A percentile compares a stretch with the other conserved stretches of the same genome.
Conservation (phyloP, 2,113 vertebrate genomes). For the Setophaga kirtlandii region DNA sequence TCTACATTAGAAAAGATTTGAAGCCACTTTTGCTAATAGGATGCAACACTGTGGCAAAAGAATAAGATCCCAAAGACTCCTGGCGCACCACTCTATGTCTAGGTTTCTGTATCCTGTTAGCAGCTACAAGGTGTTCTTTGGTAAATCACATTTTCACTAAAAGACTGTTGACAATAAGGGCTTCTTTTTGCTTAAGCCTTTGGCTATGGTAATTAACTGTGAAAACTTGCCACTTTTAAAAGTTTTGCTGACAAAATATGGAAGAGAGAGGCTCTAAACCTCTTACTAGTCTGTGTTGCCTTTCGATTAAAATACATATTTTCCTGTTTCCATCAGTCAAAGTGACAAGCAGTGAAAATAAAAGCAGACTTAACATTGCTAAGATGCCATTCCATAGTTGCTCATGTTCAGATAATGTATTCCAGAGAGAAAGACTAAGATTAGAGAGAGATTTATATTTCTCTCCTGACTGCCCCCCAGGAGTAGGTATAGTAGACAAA, state of each 20-base stretch:
- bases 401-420: neutral
- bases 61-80: neutral
- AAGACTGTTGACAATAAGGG: neutral
- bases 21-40: neutral
- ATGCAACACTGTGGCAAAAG: neutral
- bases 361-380: neutral
- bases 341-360: neutral
- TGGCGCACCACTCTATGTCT: neutral
- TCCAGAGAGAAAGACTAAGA: neutral
- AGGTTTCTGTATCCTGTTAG: neutral
- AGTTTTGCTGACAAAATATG: neutral
- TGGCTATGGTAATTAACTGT: neutral
- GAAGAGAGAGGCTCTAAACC: neutral
- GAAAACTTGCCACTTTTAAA: neutral
- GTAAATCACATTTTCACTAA: neutral
- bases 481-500: neutral
- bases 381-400: neutral
- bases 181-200: neutral
- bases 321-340: neutral
- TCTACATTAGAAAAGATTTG: neutral
- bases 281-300: neutral
- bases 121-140: neutral
- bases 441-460: conserved; percentile 15
- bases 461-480: neutral
- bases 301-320: neutral